Evolutionary conservation across 2,113 vertebrate species (phyloP), one percentile per base, ranked within the genome.

Genomic region (Poeciliopsis turrubarensis): DNA sequence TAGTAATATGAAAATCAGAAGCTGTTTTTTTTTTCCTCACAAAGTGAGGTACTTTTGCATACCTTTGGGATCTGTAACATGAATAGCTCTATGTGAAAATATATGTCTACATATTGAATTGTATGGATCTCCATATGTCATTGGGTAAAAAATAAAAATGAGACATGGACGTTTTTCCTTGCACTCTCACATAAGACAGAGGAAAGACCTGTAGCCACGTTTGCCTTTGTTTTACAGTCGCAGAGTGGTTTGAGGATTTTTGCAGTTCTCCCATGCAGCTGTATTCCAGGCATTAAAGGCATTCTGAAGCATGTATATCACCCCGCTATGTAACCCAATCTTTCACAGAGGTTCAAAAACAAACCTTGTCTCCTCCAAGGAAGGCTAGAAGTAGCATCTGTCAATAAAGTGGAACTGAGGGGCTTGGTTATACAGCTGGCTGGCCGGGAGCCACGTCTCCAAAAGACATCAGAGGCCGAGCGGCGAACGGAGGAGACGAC

Each of bases 401-500:
- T 95, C 94, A 95, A 93, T 95, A 94, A 92, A 90, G 89, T 83
- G 84, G 82, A 93, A 91, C 88, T 89, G 89, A 89, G 91, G 78
- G 81, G 70, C 82, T 85, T 93, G 91, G 92, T 94, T 94, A 90
- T 93, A 93, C 93, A 94, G 92, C 92, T 93, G 92, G 85, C 85
- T 93, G 89, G 91, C 88, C 74, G 2, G 60, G 77, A 89, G 92
- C 90, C 92, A 90, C 90, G 64, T 65, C 87, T 86, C 78, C 65
- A 6, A 87, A 37, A 81, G 80, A 87, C 79, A 87, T 78, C 79
- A 90, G 78, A 72, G 64, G 79, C 82, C 69, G 75, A 85, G 57
- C 74, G 77, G 73, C 14, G 73, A 80, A 75, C 80, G 63, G 25
- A 47, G 51, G 51, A 25, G 44, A 69, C 25, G 65, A 70, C 67